These are phyloP conservation scores for Pachycephus smyrnensis DNA, from an alignment of 2,888 invertebrate genomes.

Conservation along the genomic window DNA sequence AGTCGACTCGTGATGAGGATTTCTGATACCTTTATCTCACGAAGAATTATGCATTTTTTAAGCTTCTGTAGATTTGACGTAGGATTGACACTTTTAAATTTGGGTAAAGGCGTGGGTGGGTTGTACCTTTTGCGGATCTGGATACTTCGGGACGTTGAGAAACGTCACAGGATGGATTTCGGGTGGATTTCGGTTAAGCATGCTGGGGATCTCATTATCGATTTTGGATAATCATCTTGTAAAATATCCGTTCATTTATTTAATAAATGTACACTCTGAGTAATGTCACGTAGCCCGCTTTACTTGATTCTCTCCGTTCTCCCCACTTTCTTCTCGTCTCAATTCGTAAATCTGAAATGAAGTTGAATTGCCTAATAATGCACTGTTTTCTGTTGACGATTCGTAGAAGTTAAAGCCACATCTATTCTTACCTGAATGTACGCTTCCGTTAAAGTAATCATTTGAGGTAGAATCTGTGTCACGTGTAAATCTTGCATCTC, in stretches of 20 bases:
- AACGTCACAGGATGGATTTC: not conserved
- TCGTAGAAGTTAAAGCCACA: not conserved
- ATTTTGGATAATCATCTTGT: not conserved
- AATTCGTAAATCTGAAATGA: conserved; percentile 60
- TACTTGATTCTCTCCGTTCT: conserved; percentile 40
- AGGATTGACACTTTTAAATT: not conserved
- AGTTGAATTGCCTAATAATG: not conserved
- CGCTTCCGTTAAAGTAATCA: conserved; percentile 99
- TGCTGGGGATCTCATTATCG: not conserved
- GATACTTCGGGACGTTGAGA: no score
- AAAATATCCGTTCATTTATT: not conserved
- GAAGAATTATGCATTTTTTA: not conserved
- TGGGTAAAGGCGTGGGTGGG: no score
- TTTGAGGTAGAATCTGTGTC: conserved; percentile 97
- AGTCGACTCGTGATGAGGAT: not conserved
- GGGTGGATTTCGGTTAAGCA: not conserved
- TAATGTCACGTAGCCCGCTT: conserved; percentile 9
- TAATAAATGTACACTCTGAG: not conserved
- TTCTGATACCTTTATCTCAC: not conserved
- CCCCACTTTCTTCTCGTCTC: conserved; percentile 41
- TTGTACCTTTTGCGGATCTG: no score
- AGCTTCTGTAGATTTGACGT: not conserved
- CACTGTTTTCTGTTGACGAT: not conserved
- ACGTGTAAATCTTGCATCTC: conserved; percentile 95
- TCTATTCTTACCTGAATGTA: conserved; percentile 84